Evolutionary conservation across 2,888 invertebrate genomes (phyloP).

Genomic region (Polia nebulosa): DNA sequence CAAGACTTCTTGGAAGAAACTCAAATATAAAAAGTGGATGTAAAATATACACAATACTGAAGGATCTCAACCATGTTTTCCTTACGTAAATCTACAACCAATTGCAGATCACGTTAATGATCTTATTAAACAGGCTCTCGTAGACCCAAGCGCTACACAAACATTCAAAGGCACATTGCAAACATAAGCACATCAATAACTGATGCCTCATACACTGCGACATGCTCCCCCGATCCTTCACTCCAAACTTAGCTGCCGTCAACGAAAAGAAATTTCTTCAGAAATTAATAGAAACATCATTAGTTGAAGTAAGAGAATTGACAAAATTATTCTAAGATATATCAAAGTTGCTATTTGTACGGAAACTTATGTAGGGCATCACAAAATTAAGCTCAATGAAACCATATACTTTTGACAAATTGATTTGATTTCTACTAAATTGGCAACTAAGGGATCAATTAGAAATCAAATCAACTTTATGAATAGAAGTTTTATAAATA

Average conservation of each 20-base stretch:
- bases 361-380: constrained; percentile 9
- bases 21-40: not conserved
- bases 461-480: constrained; percentile 43
- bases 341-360: not conserved
- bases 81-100: constrained; percentile 28
- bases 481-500: constrained; percentile 22
- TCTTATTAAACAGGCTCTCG: constrained; percentile 48
- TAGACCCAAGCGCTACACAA: constrained; percentile 70
- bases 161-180: constrained; percentile 79
- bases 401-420: constrained; percentile 39
- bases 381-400: constrained; percentile 22
- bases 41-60: not conserved
- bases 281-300: constrained; percentile 28
- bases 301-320: constrained; percentile 7
- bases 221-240: constrained; percentile 72
- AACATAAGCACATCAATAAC: constrained; percentile 74
- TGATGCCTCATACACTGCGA: constrained; percentile 75
- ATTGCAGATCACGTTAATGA: constrained; percentile 44
- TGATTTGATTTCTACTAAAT: constrained; percentile 47
- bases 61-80: not conserved
- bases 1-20: not conserved
- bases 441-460: constrained; percentile 9
- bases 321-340: not conserved
- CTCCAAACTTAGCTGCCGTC: constrained; percentile 58
- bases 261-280: constrained; percentile 66